These are phyloP conservation scores for Catocala sponsa DNA, from an alignment of 2,888 invertebrate genomes.

Conservation along the genomic window DNA sequence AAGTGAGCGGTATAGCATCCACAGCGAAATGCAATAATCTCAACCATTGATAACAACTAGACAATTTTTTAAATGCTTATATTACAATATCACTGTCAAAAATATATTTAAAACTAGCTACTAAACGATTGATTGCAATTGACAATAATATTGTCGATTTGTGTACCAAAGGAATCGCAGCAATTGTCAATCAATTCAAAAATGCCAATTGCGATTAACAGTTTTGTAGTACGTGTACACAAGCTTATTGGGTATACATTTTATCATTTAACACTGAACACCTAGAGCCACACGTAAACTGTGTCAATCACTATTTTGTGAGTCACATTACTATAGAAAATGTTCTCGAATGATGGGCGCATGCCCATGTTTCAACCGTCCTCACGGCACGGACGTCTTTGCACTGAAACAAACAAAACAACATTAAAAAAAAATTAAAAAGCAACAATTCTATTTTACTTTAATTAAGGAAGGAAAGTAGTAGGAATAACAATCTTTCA, in stretches of 20 bases:
- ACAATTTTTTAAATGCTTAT: constrained; percentile 13
- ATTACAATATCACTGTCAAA: constrained; percentile 5
- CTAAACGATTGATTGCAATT: not conserved
- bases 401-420: constrained; percentile 72
- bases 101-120: not conserved
- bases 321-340: constrained; percentile 59
- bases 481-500: not conserved
- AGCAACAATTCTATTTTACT: not conserved
- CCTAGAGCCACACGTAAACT: constrained; percentile 19
- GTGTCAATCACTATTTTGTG: constrained; percentile 2
- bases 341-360: constrained; percentile 70
- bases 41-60: constrained; percentile 12
- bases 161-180: not conserved
- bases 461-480: not conserved
- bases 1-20: constrained; percentile 11
- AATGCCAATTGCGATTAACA: not conserved
- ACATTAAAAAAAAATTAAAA: not conserved
- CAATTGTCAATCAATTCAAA: not conserved
- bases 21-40: constrained; percentile 11
- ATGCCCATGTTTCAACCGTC: constrained; percentile 63
- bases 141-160: not conserved
- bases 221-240: not conserved
- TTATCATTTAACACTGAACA: constrained; percentile 21
- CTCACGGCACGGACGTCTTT: constrained; percentile 83
- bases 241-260: not conserved